Conservation (phyloP, 2,113 vertebrate genomes). For the Nyctereutes procyonoides region DNA sequence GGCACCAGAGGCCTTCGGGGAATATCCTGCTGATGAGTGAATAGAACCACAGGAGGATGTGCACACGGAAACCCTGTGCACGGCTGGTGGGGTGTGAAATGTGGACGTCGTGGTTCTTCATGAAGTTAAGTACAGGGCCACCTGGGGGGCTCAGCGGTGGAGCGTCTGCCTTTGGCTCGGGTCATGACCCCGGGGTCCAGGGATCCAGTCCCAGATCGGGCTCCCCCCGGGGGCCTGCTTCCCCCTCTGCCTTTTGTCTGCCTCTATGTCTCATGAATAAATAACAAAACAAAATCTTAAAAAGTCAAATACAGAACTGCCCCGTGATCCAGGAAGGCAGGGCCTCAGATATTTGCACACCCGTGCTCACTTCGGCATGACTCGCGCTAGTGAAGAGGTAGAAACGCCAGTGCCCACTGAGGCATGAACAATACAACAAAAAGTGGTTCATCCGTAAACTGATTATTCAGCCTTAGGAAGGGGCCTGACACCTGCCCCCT, state of each 20-base stretch:
- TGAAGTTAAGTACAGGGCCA: neutral
- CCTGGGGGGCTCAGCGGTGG: too few species aligned
- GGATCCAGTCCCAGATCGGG: too few species aligned
- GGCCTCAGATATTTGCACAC: neutral
- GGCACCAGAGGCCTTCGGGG: neutral
- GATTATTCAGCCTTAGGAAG: neutral
- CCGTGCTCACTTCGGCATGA: neutral
- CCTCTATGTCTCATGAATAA: too few species aligned
- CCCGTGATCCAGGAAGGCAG: neutral
- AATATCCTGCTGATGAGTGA: too few species aligned
- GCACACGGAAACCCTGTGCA: neutral
- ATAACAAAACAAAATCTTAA: too few species aligned
- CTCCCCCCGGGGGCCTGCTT: too few species aligned
- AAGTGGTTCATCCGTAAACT: neutral
- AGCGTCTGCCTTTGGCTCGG: too few species aligned
- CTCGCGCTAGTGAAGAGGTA: fast-evolving
- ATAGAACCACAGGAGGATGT: neutral
- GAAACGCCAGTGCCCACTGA: too few species aligned
- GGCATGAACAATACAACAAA: fast-evolving
- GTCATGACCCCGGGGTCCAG: too few species aligned
- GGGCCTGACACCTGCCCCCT: too few species aligned
- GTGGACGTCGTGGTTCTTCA: neutral
- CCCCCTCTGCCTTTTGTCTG: too few species aligned
- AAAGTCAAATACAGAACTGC: neutral
- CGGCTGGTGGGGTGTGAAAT: fast-evolving